These are phyloP conservation scores for Chromobotia macracanthus DNA, from an alignment of 2,797 vertebrate genomes.

Conservation along the genomic window DNA sequence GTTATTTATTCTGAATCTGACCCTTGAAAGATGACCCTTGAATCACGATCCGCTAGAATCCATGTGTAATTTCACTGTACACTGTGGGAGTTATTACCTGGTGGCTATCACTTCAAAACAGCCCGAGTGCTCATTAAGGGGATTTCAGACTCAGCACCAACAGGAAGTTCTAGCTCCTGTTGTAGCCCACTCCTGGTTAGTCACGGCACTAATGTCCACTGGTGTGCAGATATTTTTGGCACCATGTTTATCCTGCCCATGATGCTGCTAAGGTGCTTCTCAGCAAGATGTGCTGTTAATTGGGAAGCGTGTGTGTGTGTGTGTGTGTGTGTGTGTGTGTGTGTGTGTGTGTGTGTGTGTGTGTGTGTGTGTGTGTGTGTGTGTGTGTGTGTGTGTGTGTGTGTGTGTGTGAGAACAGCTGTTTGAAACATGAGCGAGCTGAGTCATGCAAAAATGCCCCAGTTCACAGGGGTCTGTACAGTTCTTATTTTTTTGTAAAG, in stretches of 20 bases:
- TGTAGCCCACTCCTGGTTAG: conserved; percentile 46
- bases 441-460: conserved; percentile 58
- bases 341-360: conserved; percentile 38
- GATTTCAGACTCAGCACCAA: conserved; percentile 38
- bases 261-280: conserved; percentile 52
- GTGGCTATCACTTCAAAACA: conserved; percentile 34
- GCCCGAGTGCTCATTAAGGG: conserved; percentile 43
- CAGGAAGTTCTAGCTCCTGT: conserved; percentile 38
- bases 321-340: neutral
- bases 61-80: conserved; percentile 23
- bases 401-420: conserved; percentile 62
- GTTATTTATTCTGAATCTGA: neutral
- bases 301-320: conserved; percentile 37
- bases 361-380: conserved; percentile 38
- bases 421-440: conserved; percentile 60
- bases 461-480: conserved; percentile 26
- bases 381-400: conserved; percentile 18
- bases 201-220: conserved; percentile 48
- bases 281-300: conserved; percentile 57
- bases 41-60: conserved; percentile 5
- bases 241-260: conserved; percentile 45
- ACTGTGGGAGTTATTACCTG: conserved; percentile 39
- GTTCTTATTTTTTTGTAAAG: neutral
- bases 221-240: conserved; percentile 61
- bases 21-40: conserved; percentile 8